phyloP scores from a whole-genome alignment of 2,888 invertebrate species.

The Ormyrus thymus region DNA sequence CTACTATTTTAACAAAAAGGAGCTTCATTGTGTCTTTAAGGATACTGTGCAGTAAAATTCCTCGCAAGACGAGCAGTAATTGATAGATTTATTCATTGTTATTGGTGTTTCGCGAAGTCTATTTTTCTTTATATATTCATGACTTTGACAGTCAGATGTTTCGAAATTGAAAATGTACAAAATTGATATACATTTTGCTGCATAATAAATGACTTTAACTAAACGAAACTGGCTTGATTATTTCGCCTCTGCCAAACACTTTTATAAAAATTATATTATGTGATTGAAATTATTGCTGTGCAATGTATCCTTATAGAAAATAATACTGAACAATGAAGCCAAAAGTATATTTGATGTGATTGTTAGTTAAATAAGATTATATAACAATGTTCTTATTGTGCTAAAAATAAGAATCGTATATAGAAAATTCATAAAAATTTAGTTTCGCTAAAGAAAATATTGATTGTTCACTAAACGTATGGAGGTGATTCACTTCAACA shows the following conservation, averaged over 20 bases:
- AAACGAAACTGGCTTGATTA: slow-evolving; percentile 46
- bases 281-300: slow-evolving; percentile 42
- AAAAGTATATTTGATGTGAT: slow-evolving; percentile 40
- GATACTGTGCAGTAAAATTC: slow-evolving; percentile 54
- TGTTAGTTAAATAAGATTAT: slow-evolving; percentile 47
- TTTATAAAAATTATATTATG: slow-evolving; percentile 12
- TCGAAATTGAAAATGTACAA: slow-evolving; percentile 48
- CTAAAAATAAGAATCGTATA: slow-evolving; percentile 12
- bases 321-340: slow-evolving; percentile 25
- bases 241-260: slow-evolving; percentile 49
- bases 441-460: slow-evolving; percentile 31
- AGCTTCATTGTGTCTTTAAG: slow-evolving; percentile 53
- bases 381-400: slow-evolving; percentile 36
- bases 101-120: slow-evolving; percentile 37
- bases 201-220: slow-evolving; percentile 48
- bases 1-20: slow-evolving; percentile 41
- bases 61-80: neutral
- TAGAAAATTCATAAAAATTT: slow-evolving; percentile 40
- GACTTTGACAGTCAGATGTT: slow-evolving; percentile 50
- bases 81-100: slow-evolving; percentile 34
- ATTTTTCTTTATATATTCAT: slow-evolving; percentile 33
- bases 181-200: slow-evolving; percentile 48
- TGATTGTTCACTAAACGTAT: slow-evolving; percentile 36
- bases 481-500: slow-evolving; percentile 34
- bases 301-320: slow-evolving; percentile 53